A percentile compares a stretch with the other conserved stretches of the same genome.
These are phyloP conservation scores for Cottoperca gobio DNA, from an alignment of 2,797 vertebrate species.

Conservation along the genomic window DNA sequence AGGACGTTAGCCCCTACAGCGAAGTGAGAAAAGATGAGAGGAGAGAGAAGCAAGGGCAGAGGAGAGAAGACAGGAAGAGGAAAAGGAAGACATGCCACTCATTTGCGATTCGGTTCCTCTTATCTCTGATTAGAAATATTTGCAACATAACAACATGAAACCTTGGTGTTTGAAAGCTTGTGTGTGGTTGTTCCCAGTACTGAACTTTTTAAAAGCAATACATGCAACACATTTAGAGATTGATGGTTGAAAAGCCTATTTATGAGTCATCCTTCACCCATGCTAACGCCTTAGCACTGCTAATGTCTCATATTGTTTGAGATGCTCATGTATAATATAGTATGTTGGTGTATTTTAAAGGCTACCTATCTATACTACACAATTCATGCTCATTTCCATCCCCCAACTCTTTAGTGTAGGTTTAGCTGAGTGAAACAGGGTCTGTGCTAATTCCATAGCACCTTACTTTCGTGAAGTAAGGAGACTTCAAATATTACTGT, in stretches of 20 bases:
- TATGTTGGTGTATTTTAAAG: too few species aligned
- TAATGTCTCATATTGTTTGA: too few species aligned
- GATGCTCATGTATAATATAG: too few species aligned
- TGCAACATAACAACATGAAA: conserved; percentile 12
- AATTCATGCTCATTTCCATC: too few species aligned
- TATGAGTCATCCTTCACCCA: neutral
- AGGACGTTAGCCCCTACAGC: conserved; percentile 41
- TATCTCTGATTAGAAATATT: conserved; percentile 7
- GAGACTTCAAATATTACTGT: too few species aligned
- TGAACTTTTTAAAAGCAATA: neutral
- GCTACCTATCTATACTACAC: too few species aligned
- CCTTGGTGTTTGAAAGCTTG: neutral
- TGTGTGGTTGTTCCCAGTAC: neutral
- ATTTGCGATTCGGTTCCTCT: conserved; percentile 18
- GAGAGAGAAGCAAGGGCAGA: conserved; percentile 26
- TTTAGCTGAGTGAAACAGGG: too few species aligned
- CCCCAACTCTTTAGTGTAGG: too few species aligned
- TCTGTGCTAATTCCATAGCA: too few species aligned
- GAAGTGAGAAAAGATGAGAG: conserved; percentile 35
- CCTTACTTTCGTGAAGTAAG: too few species aligned
- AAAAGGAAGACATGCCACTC: conserved; percentile 11
- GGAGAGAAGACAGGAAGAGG: conserved; percentile 23
- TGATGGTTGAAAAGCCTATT: neutral
- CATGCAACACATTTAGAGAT: too few species aligned
- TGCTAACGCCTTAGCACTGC: neutral